Percentiles rank a stretch among this genome's conserved stretches.
phyloP scores from a whole-genome alignment of 2,797 vertebrate genomes.

The Peromyscus aztecus region DNA sequence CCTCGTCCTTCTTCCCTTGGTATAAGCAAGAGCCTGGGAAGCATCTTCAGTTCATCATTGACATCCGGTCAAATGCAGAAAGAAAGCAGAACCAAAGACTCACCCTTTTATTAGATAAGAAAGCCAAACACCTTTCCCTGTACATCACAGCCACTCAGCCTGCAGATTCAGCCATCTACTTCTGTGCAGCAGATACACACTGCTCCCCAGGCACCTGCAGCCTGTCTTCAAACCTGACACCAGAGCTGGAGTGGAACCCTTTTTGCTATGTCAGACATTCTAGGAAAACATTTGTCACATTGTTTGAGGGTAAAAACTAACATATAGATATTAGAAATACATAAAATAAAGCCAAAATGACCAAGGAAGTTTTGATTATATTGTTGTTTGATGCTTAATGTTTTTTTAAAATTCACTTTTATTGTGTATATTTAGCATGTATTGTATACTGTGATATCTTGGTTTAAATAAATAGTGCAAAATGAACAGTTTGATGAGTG shows the following conservation, averaged over 20 bases:
- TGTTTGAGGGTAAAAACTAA: not conserved
- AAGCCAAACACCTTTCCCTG: too few species aligned
- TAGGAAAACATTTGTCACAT: too few species aligned
- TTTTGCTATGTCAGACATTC: too few species aligned
- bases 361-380: not conserved
- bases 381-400: not conserved
- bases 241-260: too few species aligned
- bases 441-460: not conserved
- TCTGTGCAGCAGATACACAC: too few species aligned
- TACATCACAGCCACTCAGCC: too few species aligned
- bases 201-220: not conserved
- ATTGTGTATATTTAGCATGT: not conserved
- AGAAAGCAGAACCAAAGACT: not conserved
- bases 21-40: conserved; percentile 61
- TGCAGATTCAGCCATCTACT: too few species aligned
- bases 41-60: not conserved
- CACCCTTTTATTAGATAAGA: too few species aligned
- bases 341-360: not conserved
- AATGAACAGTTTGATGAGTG: not conserved
- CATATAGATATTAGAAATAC: not conserved
- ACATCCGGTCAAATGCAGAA: not conserved
- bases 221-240: not conserved
- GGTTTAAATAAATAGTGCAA: not conserved
- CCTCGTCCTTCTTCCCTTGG: not conserved
- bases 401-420: not conserved